Conservation (phyloP, 2,113 vertebrate species). For the Eidolon helvum region DNA sequence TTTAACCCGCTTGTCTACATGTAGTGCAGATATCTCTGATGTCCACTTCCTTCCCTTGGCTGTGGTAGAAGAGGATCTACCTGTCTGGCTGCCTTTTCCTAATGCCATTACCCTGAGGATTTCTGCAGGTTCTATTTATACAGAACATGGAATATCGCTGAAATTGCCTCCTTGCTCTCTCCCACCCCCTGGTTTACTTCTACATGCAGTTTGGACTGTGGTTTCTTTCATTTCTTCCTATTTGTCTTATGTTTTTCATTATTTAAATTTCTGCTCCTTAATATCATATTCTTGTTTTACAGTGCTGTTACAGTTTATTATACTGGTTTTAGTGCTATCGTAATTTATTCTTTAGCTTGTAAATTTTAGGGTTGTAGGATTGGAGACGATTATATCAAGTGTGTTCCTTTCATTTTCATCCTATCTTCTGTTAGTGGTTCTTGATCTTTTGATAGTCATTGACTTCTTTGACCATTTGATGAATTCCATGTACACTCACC, state of each 20-base stretch:
- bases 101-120: neutral
- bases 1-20: neutral
- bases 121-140: neutral
- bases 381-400: neutral
- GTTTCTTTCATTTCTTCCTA: neutral
- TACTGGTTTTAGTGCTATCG: neutral
- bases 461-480: neutral
- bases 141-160: neutral
- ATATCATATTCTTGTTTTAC: neutral
- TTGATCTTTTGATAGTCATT: slow-evolving; percentile 12
- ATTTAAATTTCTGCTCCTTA: neutral
- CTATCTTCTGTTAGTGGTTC: neutral
- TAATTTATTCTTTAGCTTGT: neutral
- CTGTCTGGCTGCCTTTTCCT: neutral
- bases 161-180: neutral
- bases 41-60: neutral
- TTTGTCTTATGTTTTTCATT: slow-evolving; percentile 10
- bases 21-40: neutral
- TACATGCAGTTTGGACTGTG: neutral
- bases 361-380: neutral
- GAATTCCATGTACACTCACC: neutral
- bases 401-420: neutral
- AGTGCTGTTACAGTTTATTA: neutral
- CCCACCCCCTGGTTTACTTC: neutral
- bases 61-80: neutral